phyloP scores from a whole-genome alignment of 2,888 invertebrate genomes.

The Leptinotarsa juncta region DNA sequence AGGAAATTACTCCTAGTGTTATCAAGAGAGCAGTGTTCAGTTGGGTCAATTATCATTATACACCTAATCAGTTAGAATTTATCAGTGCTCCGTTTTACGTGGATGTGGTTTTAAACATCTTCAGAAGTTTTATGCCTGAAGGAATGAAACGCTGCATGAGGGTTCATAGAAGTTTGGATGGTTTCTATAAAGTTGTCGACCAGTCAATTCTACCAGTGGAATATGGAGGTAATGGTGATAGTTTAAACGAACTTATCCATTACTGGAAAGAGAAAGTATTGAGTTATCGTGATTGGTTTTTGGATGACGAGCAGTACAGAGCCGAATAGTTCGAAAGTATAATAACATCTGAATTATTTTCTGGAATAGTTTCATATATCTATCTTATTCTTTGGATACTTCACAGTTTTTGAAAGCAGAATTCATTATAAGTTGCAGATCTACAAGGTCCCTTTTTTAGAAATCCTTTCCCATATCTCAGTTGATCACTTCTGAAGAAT shows the following conservation, averaged over 20 bases:
- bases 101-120: slow-evolving; percentile 74
- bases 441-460: no score
- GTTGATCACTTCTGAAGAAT: no score
- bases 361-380: no score
- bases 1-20: slow-evolving; percentile 70
- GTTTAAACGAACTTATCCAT: slow-evolving; percentile 62
- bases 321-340: slow-evolving; percentile 43
- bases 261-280: slow-evolving; percentile 66
- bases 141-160: slow-evolving; percentile 71
- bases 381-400: no score
- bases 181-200: slow-evolving; percentile 66
- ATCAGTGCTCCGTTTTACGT: slow-evolving; percentile 73
- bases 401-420: no score
- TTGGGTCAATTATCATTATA: slow-evolving; percentile 78
- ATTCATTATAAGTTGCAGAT: no score
- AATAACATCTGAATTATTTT: no score
- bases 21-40: slow-evolving; percentile 73
- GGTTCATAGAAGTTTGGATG: slow-evolving; percentile 66
- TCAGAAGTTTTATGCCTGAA: slow-evolving; percentile 73
- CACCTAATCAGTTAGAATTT: slow-evolving; percentile 76
- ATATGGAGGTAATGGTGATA: slow-evolving; percentile 69
- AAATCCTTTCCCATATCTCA: no score
- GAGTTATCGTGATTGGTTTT: slow-evolving; percentile 67
- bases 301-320: slow-evolving; percentile 66
- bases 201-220: slow-evolving; percentile 69